A percentile compares a stretch with the other conserved stretches of the same genome.
phyloP scores from a whole-genome alignment of 2,888 invertebrate genomes.

The Hofmannophila pseudospretella region DNA sequence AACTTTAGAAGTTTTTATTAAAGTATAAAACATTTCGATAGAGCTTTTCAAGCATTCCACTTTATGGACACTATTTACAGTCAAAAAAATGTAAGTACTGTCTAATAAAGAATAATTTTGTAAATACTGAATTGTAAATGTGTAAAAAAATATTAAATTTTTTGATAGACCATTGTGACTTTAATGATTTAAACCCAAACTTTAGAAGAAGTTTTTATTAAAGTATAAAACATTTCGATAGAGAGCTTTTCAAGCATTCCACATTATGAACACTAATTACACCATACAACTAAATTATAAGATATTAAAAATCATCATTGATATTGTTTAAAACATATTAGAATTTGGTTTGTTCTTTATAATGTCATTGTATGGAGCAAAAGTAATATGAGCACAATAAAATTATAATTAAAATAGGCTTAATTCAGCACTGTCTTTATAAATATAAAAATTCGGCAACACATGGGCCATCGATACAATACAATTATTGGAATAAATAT shows the following conservation, averaged over 20 bases:
- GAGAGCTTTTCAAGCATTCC: conserved; percentile 14
- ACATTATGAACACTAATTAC: conserved; percentile 2
- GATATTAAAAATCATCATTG: not conserved
- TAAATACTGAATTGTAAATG: not conserved
- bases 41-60: too few species aligned
- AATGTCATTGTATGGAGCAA: conserved; percentile 2
- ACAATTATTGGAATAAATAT: conserved; percentile 4
- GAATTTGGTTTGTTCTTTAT: not conserved
- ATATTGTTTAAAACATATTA: not conserved
- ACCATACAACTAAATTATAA: not conserved
- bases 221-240: conserved; percentile 8
- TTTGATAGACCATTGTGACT: conserved; percentile 2
- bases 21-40: too few species aligned
- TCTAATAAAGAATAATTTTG: too few species aligned
- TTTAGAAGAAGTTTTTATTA: conserved; percentile 4
- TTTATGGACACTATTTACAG: too few species aligned
- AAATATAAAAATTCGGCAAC: conserved; percentile 6
- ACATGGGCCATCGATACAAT: conserved; percentile 7
- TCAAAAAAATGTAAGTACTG: too few species aligned
- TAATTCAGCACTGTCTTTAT: conserved; percentile 1
- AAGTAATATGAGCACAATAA: conserved; percentile 1
- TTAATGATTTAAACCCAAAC: not conserved
- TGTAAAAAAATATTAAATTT: not conserved
- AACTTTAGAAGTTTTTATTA: too few species aligned
- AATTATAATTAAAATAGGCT: conserved; percentile 8